Percentiles rank a stretch among this genome's conserved stretches.
Evolutionary conservation across 2,888 invertebrate genomes (phyloP).

Genomic region (Drosophila subsilvestris): DNA sequence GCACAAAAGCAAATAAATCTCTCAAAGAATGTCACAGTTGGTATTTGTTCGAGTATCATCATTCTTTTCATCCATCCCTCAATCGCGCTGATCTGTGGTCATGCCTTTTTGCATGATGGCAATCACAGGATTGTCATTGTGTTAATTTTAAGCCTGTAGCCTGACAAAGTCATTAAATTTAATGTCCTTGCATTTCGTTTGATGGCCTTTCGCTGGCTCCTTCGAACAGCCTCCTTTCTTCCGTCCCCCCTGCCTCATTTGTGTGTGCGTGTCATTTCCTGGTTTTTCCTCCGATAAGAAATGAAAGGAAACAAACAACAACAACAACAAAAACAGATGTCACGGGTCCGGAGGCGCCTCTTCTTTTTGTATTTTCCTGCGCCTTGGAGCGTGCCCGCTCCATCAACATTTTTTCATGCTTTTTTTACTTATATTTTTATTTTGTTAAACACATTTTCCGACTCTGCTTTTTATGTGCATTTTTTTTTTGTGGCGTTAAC

Average conservation of each 20-base stretch:
- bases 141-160: constrained; percentile 30
- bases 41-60: neutral
- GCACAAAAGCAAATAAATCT: neutral
- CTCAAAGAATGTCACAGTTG: neutral
- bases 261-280: constrained; percentile 66
- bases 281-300: constrained; percentile 44
- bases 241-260: constrained; percentile 7
- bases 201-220: constrained; percentile 9
- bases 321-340: constrained; percentile 45
- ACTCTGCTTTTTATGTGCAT: constrained; percentile 70
- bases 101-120: neutral
- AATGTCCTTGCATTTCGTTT: constrained; percentile 37
- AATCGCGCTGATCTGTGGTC: constrained; percentile 13
- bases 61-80: constrained; percentile 8
- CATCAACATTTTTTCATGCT: constrained; percentile 57
- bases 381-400: constrained; percentile 44
- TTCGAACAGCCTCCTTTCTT: neutral
- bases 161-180: constrained; percentile 41
- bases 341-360: constrained; percentile 31
- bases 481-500: constrained; percentile 72
- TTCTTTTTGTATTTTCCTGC: constrained; percentile 27
- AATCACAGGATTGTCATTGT: constrained; percentile 20
- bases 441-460: constrained; percentile 47
- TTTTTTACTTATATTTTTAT: constrained; percentile 24
- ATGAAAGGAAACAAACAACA: neutral